Evolutionary conservation across 2,113 vertebrate genomes (phyloP).

Genomic region (Xenus cinereus): DNA sequence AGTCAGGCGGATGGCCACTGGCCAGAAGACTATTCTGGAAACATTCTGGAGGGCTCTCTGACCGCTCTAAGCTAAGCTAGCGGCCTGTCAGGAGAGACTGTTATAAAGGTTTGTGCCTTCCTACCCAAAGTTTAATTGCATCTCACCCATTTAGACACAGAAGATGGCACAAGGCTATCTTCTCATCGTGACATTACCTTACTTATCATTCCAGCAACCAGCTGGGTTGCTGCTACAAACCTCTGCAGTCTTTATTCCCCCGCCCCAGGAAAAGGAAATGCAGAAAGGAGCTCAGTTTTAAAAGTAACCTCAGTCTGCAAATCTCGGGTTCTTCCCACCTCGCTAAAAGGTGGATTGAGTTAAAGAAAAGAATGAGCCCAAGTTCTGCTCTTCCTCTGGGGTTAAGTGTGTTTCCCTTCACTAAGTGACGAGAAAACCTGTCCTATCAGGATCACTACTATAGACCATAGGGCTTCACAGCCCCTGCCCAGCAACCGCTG

Average conservation of each 20-base stretch:
- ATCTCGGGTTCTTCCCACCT: neutral
- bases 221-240: neutral
- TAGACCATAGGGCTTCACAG: neutral
- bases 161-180: neutral
- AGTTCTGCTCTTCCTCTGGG: neutral
- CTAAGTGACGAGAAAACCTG: neutral
- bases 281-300: neutral
- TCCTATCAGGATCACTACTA: neutral
- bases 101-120: neutral
- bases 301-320: neutral
- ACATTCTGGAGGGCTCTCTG: neutral
- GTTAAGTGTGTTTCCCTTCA: neutral
- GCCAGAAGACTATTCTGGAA: neutral
- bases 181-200: neutral
- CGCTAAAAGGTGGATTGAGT: neutral
- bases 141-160: neutral
- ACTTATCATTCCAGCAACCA: neutral
- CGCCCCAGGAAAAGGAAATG: neutral
- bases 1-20: neutral
- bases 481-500: neutral
- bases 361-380: neutral
- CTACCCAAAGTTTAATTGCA: neutral
- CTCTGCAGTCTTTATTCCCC: neutral
- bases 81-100: accelerated
- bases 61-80: neutral